Percentiles rank a stretch among this genome's conserved stretches.
Conservation (phyloP, 2,888 invertebrate genomes). For the Apamea anceps region DNA sequence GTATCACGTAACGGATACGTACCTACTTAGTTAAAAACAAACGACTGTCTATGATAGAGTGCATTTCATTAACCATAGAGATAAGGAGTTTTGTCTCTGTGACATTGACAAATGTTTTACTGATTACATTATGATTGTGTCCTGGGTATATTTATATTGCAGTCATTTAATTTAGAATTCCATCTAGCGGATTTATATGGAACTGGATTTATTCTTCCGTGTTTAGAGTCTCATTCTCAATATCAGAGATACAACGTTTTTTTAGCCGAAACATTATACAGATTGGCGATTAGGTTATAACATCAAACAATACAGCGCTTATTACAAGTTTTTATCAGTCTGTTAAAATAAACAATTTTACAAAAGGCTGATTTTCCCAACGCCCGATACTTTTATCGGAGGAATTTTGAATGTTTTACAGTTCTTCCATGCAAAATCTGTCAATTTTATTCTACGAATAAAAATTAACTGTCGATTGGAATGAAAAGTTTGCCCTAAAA, state of each 20-base stretch:
- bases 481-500: too few species aligned
- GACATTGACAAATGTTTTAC: slow-evolving; percentile 41
- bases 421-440: too few species aligned
- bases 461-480: too few species aligned
- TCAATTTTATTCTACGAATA: too few species aligned
- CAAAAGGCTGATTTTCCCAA: too few species aligned
- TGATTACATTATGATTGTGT: slow-evolving; percentile 21
- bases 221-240: neutral
- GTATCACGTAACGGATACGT: slow-evolving; percentile 6
- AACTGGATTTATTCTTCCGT: neutral
- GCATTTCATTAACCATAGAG: slow-evolving; percentile 27
- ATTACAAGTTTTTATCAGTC: too few species aligned
- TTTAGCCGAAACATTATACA: neutral
- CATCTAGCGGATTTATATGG: neutral
- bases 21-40: slow-evolving; percentile 16
- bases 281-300: too few species aligned
- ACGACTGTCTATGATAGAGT: slow-evolving; percentile 7
- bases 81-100: slow-evolving; percentile 37
- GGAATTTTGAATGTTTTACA: too few species aligned
- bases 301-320: too few species aligned
- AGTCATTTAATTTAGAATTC: slow-evolving; percentile 13
- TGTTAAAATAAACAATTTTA: too few species aligned
- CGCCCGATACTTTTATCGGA: too few species aligned
- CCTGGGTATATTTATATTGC: neutral
- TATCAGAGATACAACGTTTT: neutral